Base-by-base conservation (phyloP, 2,113 vertebrate species). In the Heptranchias perlo region DNA sequence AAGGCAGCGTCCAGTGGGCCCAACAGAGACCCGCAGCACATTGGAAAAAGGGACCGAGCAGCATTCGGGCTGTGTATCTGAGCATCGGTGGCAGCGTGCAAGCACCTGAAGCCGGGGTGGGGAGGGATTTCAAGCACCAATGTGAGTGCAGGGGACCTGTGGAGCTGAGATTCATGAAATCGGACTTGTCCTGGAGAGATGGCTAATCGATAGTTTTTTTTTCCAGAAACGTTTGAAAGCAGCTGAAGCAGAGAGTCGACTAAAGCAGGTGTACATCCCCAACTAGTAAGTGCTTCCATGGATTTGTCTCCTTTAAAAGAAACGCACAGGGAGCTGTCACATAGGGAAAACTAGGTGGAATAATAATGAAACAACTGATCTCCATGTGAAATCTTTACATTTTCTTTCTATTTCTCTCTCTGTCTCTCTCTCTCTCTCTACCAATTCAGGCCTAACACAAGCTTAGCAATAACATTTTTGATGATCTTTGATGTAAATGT, bases 191-290 rank as follows among this genome's bases (percentile, higher is more conserved):
- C 31, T 65, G 21, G 23, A 28, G 62, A 28, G 10, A 16, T 61
- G 39, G 44, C n/a, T 89, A 47, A 96, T 28, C 73, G n/a, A 73
- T 35, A 0, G 3, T 89, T 31, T 61, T 62, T 89, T 54, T n/a
- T 61, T 95, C 58, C 87, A 96, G 96, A 96, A 96, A 96, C 96
- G 96, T 67, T 92, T 96, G 87, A 96, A 96, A 84, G 96, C 96
- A 23, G 96, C 96, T 39, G 96, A 96, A 96, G 96, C 96, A 54
- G 96, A 96, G 61, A 96, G 96, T 73, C 65, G 96, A 82, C 91
- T 96, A 67, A 96, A 96, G n/a, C 96, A 96, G 64, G 96, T 96
- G 35, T 96, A 96, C 96, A 96, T 96, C 96, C 96, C 96, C 82
- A 96, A 96, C 96, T 96, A 96, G 96, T 96, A 65, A 96, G 96